A percentile compares a stretch with the other conserved stretches of the same genome.
phyloP scores from a whole-genome alignment of 2,113 vertebrate genomes.

The Tupaia chinensis region DNA sequence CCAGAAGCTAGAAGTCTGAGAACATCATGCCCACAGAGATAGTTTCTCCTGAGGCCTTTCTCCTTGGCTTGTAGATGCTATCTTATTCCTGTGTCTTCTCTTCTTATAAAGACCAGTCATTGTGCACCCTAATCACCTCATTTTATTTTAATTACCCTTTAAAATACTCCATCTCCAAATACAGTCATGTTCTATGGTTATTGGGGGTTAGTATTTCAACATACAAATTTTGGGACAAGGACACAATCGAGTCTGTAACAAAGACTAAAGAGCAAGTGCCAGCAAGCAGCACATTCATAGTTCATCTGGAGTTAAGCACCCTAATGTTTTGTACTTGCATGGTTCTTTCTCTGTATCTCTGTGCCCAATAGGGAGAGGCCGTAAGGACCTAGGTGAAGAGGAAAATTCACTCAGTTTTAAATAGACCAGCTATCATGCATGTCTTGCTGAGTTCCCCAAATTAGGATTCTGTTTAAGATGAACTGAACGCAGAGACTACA shows the following conservation, averaged over 20 bases:
- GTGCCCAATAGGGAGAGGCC: neutral
- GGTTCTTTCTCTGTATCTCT: neutral
- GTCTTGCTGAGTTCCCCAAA: conserved; percentile 9
- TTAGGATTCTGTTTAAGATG: conserved; percentile 64
- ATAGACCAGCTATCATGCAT: neutral
- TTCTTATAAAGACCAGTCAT: neutral
- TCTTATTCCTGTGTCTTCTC: too few relatives aligned
- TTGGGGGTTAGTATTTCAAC: neutral
- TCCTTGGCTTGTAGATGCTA: neutral
- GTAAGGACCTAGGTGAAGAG: neutral
- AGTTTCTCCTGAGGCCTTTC: neutral
- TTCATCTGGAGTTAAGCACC: neutral
- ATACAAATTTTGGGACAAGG: neutral
- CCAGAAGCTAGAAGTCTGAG: neutral
- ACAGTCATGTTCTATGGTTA: neutral
- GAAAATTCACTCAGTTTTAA: neutral
- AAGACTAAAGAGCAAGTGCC: neutral
- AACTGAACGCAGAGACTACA: conserved; percentile 49
- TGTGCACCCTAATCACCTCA: neutral
- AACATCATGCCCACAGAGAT: accelerated
- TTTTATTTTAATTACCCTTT: neutral
- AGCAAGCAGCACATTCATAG: neutral
- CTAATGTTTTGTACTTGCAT: neutral
- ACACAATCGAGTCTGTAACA: neutral
- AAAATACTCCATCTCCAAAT: neutral